Percentiles rank a stretch among this genome's conserved stretches.
Evolutionary conservation across 2,113 vertebrate species (phyloP).

Genomic region (Triplophysa siluroides): DNA sequence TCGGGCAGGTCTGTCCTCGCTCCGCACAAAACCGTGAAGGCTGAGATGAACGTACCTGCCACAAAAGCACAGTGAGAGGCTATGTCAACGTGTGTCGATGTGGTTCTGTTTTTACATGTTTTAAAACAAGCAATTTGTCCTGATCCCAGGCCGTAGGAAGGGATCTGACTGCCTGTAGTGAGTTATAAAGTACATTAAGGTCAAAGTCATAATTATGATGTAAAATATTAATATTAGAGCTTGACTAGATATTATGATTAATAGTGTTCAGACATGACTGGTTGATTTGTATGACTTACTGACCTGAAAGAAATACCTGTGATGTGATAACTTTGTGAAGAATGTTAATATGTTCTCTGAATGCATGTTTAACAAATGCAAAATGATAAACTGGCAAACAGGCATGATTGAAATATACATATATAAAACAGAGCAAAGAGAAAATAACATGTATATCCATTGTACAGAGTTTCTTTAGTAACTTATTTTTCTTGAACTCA

Average conservation of each 20-base stretch:
- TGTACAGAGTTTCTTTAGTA: too few relatives aligned
- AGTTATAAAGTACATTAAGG: slow-evolving; percentile 1
- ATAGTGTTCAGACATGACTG: not conserved
- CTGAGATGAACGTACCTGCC: slow-evolving; percentile 91
- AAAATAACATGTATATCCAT: too few relatives aligned
- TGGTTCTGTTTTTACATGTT: not conserved
- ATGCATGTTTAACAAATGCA: not conserved
- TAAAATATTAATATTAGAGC: slow-evolving; percentile 8
- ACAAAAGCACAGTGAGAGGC: slow-evolving; percentile 10
- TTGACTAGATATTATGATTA: slow-evolving; percentile 11
- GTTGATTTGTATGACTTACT: too few relatives aligned
- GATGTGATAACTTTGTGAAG: too few relatives aligned
- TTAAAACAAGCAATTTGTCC: not conserved
- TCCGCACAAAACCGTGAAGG: slow-evolving; percentile 93
- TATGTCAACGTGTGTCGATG: not conserved
- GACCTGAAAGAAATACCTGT: too few relatives aligned
- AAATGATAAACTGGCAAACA: too few relatives aligned
- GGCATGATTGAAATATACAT: too few relatives aligned
- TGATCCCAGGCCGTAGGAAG: not conserved
- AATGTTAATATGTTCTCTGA: not conserved
- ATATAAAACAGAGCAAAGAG: too few relatives aligned
- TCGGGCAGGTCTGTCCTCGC: slow-evolving; percentile 90
- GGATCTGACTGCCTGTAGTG: not conserved
- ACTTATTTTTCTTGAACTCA: too few relatives aligned
- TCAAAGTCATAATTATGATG: slow-evolving; percentile 6